Evolutionary conservation across 37 sponge, comb jelly and placozoan genomes (phyloP).

Genomic region (Aplysina aerophoba): DNA sequence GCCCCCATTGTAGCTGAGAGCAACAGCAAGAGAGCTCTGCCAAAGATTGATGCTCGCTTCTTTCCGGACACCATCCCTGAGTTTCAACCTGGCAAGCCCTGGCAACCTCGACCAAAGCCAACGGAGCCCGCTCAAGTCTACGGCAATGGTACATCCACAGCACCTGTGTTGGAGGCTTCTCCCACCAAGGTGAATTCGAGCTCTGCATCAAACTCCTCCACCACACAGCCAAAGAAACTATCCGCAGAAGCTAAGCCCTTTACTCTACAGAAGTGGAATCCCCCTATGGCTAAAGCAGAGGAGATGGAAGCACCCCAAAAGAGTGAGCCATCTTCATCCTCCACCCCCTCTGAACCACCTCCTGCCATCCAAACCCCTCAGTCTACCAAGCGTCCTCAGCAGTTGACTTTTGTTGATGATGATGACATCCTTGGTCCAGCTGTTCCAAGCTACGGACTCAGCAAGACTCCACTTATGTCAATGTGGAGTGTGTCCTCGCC

Average conservation of each 20-base stretch:
- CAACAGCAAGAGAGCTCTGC: constrained; percentile 12
- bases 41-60: background rate
- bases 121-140: constrained; percentile 52
- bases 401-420: background rate
- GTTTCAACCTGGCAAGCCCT: constrained; percentile 80
- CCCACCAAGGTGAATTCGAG: background rate
- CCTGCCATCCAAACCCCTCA: background rate
- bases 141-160: background rate
- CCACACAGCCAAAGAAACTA: background rate
- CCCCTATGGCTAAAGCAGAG: background rate
- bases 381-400: background rate
- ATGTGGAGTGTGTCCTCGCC: background rate
- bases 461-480: background rate
- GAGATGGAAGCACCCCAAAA: background rate
- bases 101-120: constrained; percentile 66
- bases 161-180: background rate
- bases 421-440: no score
- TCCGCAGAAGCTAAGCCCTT: constrained; percentile 20
- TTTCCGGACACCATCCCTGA: constrained; percentile 52
- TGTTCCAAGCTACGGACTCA: constrained; percentile 1
- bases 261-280: background rate
- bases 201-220: background rate
- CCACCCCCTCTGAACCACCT: background rate
- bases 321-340: background rate
- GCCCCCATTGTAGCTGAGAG: background rate